Conservation (phyloP, 1,140 invertebrate species). For the Ridgeia piscesae region DNA sequence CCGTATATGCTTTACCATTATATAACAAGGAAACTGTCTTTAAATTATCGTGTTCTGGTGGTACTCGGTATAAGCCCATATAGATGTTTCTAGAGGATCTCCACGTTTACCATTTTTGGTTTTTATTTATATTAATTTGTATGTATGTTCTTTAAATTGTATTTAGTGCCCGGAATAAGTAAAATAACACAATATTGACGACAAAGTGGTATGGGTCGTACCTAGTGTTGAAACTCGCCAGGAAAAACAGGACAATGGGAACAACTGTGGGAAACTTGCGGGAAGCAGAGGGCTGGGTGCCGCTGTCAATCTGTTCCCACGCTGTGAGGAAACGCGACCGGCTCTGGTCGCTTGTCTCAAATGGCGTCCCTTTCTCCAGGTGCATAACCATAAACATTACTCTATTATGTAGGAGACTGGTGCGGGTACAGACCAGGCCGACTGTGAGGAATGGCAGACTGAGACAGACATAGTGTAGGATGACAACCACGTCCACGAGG, state of each 20-base stretch:
- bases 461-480: constrained; percentile 68
- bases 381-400: constrained; percentile 70
- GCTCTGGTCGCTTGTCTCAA: constrained; percentile 71
- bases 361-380: constrained; percentile 72
- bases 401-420: constrained; percentile 73
- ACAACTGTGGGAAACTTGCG: constrained; percentile 71
- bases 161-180: too few species aligned
- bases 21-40: too few species aligned
- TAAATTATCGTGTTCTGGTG: too few species aligned
- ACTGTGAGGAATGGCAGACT: constrained; percentile 70
- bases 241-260: constrained; percentile 68
- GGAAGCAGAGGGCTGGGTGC: constrained; percentile 70
- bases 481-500: constrained; percentile 63
- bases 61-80: too few species aligned
- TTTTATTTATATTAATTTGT: too few species aligned
- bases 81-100: too few species aligned
- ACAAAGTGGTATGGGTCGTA: too few species aligned
- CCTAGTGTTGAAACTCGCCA: too few species aligned
- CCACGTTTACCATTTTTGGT: too few species aligned
- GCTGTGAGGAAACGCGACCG: constrained; percentile 65
- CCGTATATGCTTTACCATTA: too few species aligned
- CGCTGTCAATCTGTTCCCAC: constrained; percentile 77
- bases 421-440: constrained; percentile 71
- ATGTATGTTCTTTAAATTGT: too few species aligned
- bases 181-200: too few species aligned